A percentile compares a stretch with the other conserved stretches of the same genome.
Conservation (phyloP, 2,113 vertebrate genomes). For the Sarotherodon lohbergeri region DNA sequence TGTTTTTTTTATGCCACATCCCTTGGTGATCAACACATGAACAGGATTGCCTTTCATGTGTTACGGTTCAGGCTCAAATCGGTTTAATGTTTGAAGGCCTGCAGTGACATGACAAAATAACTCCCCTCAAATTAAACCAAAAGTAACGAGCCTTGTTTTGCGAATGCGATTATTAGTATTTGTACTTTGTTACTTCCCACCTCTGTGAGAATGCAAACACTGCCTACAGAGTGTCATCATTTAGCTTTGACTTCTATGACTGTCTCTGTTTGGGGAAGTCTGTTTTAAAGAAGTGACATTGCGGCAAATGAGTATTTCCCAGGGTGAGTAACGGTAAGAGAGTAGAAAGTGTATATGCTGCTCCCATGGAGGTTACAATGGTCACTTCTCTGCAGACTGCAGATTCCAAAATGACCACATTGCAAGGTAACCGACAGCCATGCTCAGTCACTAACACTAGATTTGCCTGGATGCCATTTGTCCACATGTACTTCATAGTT, state of each 20-base stretch:
- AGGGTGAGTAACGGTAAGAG: not conserved
- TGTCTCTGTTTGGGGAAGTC: not conserved
- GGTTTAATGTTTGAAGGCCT: not conserved
- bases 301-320: not conserved
- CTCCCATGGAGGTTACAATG: not conserved
- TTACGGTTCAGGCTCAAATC: not conserved
- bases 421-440: not conserved
- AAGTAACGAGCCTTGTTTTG: not conserved
- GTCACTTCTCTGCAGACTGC: not conserved
- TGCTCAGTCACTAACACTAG: fast-evolving
- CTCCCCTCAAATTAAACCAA: not conserved
- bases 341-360: not conserved
- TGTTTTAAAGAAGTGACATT: not conserved
- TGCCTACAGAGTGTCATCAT: not conserved
- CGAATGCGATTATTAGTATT: not conserved
- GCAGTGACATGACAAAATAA: not conserved
- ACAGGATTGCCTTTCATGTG: not conserved
- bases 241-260: too few relatives aligned
- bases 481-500: not conserved
- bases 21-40: not conserved
- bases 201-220: not conserved
- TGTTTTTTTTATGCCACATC: not conserved
- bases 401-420: not conserved
- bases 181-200: not conserved
- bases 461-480: not conserved